phyloP scores from a whole-genome alignment of 2,888 invertebrate species.

The Slavum lentiscoides region DNA sequence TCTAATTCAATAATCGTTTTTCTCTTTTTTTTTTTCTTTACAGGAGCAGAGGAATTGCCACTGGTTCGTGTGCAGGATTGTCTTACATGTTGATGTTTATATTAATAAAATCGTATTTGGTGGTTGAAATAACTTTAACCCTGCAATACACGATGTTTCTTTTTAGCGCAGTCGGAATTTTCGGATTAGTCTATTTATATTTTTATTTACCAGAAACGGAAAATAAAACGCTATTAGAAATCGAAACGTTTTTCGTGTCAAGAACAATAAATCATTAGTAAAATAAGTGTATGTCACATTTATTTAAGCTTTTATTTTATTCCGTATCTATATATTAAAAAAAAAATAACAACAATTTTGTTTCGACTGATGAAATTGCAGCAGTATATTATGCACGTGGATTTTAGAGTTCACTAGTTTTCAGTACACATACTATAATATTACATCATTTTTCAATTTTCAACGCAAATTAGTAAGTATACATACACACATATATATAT shows the following conservation, averaged over 20 bases:
- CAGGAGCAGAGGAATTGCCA: conserved; percentile 32
- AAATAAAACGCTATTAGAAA: conserved; percentile 38
- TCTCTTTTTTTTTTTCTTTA: background rate
- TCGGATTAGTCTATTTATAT: conserved; percentile 22
- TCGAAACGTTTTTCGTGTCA: conserved; percentile 20
- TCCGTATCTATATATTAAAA: no score
- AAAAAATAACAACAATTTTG: no score
- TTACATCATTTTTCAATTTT: no score
- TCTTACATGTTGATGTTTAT: conserved; percentile 1
- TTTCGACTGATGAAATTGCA: no score
- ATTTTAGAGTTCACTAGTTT: no score
- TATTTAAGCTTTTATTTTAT: no score
- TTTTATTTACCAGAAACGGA: conserved; percentile 39
- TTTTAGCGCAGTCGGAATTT: background rate
- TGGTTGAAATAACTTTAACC: background rate
- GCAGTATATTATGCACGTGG: no score
- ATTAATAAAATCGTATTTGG: background rate
- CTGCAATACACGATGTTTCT: conserved; percentile 19
- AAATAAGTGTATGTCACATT: no score
- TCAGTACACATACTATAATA: no score
- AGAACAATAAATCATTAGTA: background rate
- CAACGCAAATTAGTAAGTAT: no score
- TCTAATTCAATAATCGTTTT: background rate
- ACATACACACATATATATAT: no score
- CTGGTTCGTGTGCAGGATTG: conserved; percentile 12